Evolutionary conservation across 2,797 vertebrate genomes (phyloP).

Genomic region (Cercopithecus petaurista): DNA sequence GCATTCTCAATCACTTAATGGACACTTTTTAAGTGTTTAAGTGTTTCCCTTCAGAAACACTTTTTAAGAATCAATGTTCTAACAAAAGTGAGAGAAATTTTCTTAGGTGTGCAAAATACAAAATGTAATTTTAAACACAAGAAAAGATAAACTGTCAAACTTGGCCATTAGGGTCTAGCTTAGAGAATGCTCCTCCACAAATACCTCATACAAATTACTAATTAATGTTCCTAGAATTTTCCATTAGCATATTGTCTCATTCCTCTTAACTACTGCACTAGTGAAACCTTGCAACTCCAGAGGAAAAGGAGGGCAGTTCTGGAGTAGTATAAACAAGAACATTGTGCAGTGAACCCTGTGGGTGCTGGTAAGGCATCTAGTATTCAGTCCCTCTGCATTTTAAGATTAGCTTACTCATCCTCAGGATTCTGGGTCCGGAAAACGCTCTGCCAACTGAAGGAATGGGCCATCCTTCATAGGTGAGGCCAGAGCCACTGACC

Average conservation of each 20-base stretch:
- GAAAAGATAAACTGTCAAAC: neutral
- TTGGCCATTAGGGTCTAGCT: neutral
- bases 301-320: neutral
- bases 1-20: neutral
- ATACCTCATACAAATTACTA: neutral
- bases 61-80: neutral
- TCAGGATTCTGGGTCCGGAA: conserved; percentile 37
- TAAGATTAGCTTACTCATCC: conserved; percentile 32
- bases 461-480: conserved; percentile 32
- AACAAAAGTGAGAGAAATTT: neutral
- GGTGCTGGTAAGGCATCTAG: neutral
- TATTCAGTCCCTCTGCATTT: neutral
- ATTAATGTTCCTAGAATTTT: neutral
- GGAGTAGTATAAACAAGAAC: conserved; percentile 39
- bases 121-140: neutral
- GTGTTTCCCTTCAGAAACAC: neutral
- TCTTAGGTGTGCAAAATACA: neutral
- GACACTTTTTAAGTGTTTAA: too few species aligned
- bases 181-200: neutral
- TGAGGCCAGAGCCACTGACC: neutral
- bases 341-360: conserved; percentile 33
- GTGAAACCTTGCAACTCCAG: neutral
- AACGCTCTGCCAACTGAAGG: conserved; percentile 30
- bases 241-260: neutral
- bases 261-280: neutral